Percentiles rank a stretch among this genome's conserved stretches.
These are phyloP conservation scores for Tetropium fuscum DNA, from an alignment of 2,888 invertebrate species.

Conservation along the genomic window DNA sequence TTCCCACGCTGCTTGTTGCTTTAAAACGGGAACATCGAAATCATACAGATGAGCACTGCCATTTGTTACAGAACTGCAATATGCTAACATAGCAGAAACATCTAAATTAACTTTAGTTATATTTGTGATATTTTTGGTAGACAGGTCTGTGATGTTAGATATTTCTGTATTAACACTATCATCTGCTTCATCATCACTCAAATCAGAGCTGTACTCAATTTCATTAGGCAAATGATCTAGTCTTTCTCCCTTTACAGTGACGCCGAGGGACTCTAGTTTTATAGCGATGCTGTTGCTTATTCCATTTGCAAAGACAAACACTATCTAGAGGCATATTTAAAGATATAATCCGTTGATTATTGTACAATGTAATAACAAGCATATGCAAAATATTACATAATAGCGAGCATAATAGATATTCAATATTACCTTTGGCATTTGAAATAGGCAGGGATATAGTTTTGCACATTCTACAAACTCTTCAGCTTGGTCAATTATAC, in stretches of 20 bases:
- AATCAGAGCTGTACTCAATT: not conserved
- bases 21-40: slow-evolving; percentile 82
- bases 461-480: slow-evolving; percentile 83
- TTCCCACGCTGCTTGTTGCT: slow-evolving; percentile 90
- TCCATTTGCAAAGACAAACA: slow-evolving; percentile 87
- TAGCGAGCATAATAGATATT: not conserved
- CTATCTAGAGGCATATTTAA: slow-evolving; percentile 68
- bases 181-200: slow-evolving; percentile 37
- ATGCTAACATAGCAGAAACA: slow-evolving; percentile 92
- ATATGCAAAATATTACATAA: not conserved
- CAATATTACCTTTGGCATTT: slow-evolving; percentile 76
- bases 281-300: slow-evolving; percentile 79
- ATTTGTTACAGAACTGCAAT: slow-evolving; percentile 91
- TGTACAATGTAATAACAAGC: too few relatives aligned
- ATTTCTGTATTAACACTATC: slow-evolving; percentile 6
- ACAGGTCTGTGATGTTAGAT: slow-evolving; percentile 46
- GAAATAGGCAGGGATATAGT: slow-evolving; percentile 83
- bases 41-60: slow-evolving; percentile 78
- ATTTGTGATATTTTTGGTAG: slow-evolving; percentile 57
- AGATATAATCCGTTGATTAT: not conserved
- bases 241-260: slow-evolving; percentile 76
- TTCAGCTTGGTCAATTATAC: slow-evolving; percentile 86
- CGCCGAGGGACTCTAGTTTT: slow-evolving; percentile 76
- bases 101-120: slow-evolving; percentile 81
- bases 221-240: slow-evolving; percentile 57